A percentile compares a stretch with the other conserved stretches of the same genome.
Evolutionary conservation across 2,113 vertebrate species (phyloP).

Genomic region (Macquaria australasica): DNA sequence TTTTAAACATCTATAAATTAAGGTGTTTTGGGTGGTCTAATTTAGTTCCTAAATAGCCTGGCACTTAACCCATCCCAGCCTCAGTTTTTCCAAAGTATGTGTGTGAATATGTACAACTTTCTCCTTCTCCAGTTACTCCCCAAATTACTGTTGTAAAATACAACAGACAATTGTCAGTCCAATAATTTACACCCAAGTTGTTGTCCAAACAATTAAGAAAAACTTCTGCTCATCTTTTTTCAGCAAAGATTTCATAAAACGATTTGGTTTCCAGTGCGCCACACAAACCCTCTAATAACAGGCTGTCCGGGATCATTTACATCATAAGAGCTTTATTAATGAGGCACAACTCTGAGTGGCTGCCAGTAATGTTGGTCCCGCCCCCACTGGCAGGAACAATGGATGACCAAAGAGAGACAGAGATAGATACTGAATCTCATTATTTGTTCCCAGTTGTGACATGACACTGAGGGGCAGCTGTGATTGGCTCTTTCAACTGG

Average conservation of each 20-base stretch:
- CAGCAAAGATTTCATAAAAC: slow-evolving; percentile 1
- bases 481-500: background rate
- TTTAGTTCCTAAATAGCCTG: slow-evolving; percentile 40
- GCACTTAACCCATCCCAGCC: slow-evolving; percentile 9
- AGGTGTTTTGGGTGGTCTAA: slow-evolving; percentile 27
- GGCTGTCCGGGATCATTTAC: slow-evolving; percentile 4
- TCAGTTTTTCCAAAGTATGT: slow-evolving; percentile 38
- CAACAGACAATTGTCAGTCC: slow-evolving; percentile 16
- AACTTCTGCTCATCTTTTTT: background rate
- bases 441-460: slow-evolving; percentile 7
- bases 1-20: slow-evolving; percentile 15
- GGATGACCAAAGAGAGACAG: slow-evolving; percentile 21
- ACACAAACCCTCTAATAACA: background rate
- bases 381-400: slow-evolving; percentile 14
- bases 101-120: slow-evolving; percentile 13
- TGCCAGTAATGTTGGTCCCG: slow-evolving; percentile 6
- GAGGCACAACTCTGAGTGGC: slow-evolving; percentile 1
- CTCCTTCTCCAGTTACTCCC: background rate
- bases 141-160: slow-evolving; percentile 21
- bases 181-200: slow-evolving; percentile 21
- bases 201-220: slow-evolving; percentile 11
- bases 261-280: background rate
- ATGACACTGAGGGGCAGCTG: background rate
- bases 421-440: background rate
- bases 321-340: slow-evolving; percentile 29